phyloP scores from a whole-genome alignment of 2,797 vertebrate species.

The Otus scops region DNA sequence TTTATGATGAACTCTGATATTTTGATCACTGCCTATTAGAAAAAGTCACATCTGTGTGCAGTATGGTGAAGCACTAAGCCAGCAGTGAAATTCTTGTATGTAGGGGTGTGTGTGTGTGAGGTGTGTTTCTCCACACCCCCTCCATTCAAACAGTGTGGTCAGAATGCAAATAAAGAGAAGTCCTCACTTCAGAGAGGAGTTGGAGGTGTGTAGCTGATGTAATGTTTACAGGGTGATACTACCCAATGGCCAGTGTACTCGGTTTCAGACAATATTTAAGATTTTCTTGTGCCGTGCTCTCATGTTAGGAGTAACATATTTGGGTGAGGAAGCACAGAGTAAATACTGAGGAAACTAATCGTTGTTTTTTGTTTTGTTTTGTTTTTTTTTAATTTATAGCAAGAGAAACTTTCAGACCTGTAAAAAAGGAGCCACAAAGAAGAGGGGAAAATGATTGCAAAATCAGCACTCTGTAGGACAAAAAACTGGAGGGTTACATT shows the following conservation, averaged over 20 bases:
- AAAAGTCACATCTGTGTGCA: background rate
- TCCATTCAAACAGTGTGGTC: constrained; percentile 36
- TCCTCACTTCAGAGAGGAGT: background rate
- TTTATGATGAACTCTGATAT: background rate
- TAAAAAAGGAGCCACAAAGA: background rate
- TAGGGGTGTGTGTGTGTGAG: background rate
- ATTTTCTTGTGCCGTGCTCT: background rate
- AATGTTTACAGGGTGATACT: background rate
- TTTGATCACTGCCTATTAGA: background rate
- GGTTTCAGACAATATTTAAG: background rate
- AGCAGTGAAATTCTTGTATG: background rate
- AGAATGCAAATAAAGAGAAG: constrained; percentile 39
- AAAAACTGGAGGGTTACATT: background rate
- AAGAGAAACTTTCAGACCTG: background rate
- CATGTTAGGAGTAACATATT: background rate
- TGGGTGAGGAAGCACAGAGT: background rate
- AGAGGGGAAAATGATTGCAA: background rate
- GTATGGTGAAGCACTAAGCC: background rate
- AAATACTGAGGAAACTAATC: background rate
- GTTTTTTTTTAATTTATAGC: background rate
- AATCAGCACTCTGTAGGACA: background rate
- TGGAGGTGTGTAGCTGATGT: background rate
- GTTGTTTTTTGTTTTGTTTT: background rate
- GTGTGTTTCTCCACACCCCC: background rate
- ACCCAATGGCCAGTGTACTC: background rate